phyloP scores from a whole-genome alignment of 2,113 vertebrate species.

The Cariama cristata region DNA sequence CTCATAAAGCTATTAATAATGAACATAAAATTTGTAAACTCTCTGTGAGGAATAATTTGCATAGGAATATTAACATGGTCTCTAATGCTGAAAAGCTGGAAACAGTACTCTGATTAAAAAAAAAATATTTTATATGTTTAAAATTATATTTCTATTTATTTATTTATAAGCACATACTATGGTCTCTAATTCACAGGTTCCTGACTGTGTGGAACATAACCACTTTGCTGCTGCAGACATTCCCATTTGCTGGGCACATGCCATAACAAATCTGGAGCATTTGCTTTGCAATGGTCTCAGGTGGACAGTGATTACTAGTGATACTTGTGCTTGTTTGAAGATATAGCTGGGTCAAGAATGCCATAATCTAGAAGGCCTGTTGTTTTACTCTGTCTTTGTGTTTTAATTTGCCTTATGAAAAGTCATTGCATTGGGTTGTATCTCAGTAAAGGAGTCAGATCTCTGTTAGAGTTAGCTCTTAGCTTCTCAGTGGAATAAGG shows the following conservation, averaged over 20 bases:
- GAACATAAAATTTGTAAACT: conserved; percentile 81
- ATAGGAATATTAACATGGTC: conserved; percentile 78
- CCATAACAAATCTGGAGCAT: not conserved
- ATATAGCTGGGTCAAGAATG: not conserved
- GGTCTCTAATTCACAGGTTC: conserved; percentile 41
- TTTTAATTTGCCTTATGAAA: not conserved
- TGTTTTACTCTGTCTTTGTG: not conserved
- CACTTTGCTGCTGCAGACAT: not conserved
- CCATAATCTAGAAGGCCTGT: not conserved
- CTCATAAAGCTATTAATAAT: conserved; percentile 82
- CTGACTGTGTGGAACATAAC: not conserved
- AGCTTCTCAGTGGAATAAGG: not conserved
- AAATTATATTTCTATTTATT: conserved; percentile 66
- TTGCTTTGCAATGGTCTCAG: not conserved
- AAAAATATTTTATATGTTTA: conserved; percentile 73
- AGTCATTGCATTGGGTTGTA: not conserved
- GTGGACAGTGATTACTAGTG: not conserved
- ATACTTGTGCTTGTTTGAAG: not conserved
- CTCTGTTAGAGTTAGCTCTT: not conserved
- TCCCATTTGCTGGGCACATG: not conserved
- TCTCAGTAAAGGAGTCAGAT: not conserved
- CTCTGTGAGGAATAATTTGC: conserved; percentile 82
- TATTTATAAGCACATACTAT: conserved; percentile 76
- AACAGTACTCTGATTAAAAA: conserved; percentile 38
- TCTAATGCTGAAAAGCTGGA: conserved; percentile 64